These are phyloP conservation scores for Ibidorhyncha struthersii DNA, from an alignment of 2,113 vertebrate species.

Conservation along the genomic window DNA sequence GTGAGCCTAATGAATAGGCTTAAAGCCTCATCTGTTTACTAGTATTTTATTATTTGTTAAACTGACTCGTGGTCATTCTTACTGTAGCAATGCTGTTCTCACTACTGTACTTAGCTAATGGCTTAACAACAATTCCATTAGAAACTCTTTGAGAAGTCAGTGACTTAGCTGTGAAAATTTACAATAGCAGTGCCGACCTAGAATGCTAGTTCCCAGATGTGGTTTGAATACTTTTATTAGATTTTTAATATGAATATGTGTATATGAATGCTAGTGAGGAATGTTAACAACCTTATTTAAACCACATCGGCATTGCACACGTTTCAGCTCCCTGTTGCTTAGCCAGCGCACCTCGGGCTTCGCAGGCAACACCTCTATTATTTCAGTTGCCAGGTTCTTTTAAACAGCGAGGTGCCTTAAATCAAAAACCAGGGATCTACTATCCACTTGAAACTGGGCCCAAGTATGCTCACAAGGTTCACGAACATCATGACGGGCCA, in stretches of 20 bases:
- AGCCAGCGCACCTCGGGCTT: not conserved
- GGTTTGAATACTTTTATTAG: constrained; percentile 19
- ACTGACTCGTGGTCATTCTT: not conserved
- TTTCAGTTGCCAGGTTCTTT: not conserved
- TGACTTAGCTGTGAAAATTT: constrained; percentile 43
- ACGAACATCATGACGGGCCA: not conserved
- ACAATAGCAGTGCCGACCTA: fast-evolving
- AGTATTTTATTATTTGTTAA: constrained; percentile 52
- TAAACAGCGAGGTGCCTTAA: not conserved
- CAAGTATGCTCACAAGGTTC: not conserved
- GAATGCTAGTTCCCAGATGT: not conserved
- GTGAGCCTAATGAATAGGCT: constrained; percentile 58
- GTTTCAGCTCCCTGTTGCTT: not conserved
- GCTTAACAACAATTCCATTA: constrained; percentile 1
- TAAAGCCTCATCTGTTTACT: constrained; percentile 51
- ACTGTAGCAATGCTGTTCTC: not conserved
- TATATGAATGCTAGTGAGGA: not conserved
- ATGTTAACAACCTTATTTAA: constrained; percentile 31
- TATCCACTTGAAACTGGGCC: constrained; percentile 12
- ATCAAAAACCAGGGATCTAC: not conserved
- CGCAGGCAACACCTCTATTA: not conserved
- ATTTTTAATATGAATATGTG: not conserved
- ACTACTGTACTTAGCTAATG: not conserved
- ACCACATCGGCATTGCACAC: not conserved
- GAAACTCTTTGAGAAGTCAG: not conserved